Percentiles rank a stretch among this genome's conserved stretches.
Evolutionary conservation across 2,888 invertebrate genomes (phyloP).

Genomic region (Phrixothrix hirtus): DNA sequence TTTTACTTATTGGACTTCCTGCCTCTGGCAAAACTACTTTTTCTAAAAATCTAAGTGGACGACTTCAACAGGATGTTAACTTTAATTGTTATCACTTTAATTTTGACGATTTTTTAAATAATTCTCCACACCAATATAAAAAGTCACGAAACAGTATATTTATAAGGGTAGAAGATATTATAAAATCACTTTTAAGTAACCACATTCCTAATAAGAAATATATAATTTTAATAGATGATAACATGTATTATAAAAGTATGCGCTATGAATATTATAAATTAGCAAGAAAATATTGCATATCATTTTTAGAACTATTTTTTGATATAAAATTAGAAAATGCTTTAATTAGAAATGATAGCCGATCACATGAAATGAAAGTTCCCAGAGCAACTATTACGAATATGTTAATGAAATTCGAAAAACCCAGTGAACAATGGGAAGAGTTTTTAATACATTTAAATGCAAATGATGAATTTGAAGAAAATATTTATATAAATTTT

Average conservation of each 20-base stretch:
- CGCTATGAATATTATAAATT: conserved; percentile 29
- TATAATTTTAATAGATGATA: conserved; percentile 31
- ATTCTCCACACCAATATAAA: conserved; percentile 12
- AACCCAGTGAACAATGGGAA: conserved; percentile 23
- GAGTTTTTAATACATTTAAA: conserved; percentile 15
- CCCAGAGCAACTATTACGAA: conserved; percentile 23
- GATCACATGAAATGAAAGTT: conserved; percentile 15
- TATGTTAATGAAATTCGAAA: conserved; percentile 28
- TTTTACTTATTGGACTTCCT: conserved; percentile 30
- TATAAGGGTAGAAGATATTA: conserved; percentile 15
- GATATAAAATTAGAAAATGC: conserved; percentile 26
- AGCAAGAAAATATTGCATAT: conserved; percentile 22
- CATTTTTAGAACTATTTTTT: conserved; percentile 31
- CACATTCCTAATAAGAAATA: conserved; percentile 4
- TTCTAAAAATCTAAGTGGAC: conserved; percentile 13
- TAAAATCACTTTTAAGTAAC: conserved; percentile 3
- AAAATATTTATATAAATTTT: conserved; percentile 9
- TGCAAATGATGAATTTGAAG: conserved; percentile 14
- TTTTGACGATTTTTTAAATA: conserved; percentile 24
- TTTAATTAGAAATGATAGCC: conserved; percentile 19
- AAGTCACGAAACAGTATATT: conserved; percentile 19
- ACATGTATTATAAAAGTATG: conserved; percentile 36
- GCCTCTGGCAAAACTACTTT: conserved; percentile 35
- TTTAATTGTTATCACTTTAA: conserved; percentile 14
- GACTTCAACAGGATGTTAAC: conserved; percentile 3